These are phyloP conservation scores for Malacoraja senta DNA, from an alignment of 2,797 vertebrate species.

Conservation along the genomic window DNA sequence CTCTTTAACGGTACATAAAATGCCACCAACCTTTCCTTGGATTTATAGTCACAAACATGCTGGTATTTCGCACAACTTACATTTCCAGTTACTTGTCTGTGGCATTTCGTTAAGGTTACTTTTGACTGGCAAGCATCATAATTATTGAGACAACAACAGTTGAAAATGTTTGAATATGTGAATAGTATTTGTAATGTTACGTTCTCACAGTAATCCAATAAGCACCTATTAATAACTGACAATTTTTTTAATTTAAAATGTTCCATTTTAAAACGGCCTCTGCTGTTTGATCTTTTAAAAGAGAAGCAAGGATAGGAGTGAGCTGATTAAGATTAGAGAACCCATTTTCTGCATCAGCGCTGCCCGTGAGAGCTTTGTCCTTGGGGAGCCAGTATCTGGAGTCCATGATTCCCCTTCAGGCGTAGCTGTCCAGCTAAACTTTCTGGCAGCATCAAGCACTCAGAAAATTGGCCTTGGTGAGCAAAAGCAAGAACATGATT, in stretches of 20 bases:
- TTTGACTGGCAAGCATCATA: neutral
- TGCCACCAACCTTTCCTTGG: neutral
- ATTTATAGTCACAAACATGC: neutral
- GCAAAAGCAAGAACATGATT: neutral
- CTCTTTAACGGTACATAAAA: neutral
- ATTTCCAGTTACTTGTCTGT: neutral
- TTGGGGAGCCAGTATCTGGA: neutral
- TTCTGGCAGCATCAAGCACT: neutral
- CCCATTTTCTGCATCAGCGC: neutral
- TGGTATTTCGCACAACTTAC: neutral
- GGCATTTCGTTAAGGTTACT: neutral
- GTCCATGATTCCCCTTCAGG: neutral
- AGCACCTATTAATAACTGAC: neutral
- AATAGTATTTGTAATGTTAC: neutral
- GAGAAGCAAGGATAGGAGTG: neutral
- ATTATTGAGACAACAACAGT: neutral
- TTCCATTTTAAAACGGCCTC: no score
- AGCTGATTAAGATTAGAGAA: neutral
- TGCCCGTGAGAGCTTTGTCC: neutral
- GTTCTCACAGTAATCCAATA: neutral
- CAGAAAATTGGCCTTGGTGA: neutral
- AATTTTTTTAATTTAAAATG: neutral
- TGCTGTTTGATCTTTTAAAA: neutral
- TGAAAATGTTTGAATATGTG: neutral
- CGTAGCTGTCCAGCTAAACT: neutral